Conservation (phyloP, 2,888 invertebrate genomes). For the Ramazzottius varieornatus region DNA sequence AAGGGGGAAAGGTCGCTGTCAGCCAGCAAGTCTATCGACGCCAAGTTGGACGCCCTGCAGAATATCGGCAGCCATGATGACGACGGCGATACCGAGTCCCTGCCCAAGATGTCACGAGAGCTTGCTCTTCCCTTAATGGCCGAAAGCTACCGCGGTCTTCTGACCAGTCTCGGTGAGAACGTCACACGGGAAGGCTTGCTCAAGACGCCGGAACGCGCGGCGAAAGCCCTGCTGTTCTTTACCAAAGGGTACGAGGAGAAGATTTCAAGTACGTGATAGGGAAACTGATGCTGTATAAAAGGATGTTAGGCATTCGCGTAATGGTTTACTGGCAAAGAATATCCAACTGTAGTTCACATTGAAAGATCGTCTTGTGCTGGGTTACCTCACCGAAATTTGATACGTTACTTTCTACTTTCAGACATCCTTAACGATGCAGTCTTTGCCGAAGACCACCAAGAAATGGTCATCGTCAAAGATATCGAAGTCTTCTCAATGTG, state of each 20-base stretch:
- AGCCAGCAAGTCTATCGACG: neutral
- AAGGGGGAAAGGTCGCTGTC: neutral
- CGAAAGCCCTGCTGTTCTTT: conserved; percentile 28
- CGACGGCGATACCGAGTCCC: neutral
- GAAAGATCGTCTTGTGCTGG: neutral
- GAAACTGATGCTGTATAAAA: no score
- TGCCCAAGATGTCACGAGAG: neutral
- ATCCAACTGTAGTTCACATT: no score
- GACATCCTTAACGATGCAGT: conserved; percentile 28
- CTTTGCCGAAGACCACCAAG: conserved; percentile 29
- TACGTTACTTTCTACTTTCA: conserved; percentile 16
- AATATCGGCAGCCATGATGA: neutral
- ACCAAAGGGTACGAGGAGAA: conserved; percentile 29
- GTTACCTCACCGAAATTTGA: neutral
- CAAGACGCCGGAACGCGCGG: conserved; percentile 27
- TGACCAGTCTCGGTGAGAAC: conserved; percentile 20
- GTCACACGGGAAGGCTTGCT: conserved; percentile 22
- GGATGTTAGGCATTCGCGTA: no score
- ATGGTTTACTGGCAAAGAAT: no score
- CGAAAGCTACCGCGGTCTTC: conserved; percentile 16
- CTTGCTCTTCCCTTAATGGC: conserved; percentile 10
- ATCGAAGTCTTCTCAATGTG: conserved; percentile 30
- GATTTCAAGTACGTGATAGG: conserved; percentile 22
- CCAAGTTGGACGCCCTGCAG: neutral
- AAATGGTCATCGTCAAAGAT: conserved; percentile 31